These are phyloP conservation scores for Drosophila virilis DNA, from an alignment of 1,140 invertebrate genomes.

Conservation along the genomic window DNA sequence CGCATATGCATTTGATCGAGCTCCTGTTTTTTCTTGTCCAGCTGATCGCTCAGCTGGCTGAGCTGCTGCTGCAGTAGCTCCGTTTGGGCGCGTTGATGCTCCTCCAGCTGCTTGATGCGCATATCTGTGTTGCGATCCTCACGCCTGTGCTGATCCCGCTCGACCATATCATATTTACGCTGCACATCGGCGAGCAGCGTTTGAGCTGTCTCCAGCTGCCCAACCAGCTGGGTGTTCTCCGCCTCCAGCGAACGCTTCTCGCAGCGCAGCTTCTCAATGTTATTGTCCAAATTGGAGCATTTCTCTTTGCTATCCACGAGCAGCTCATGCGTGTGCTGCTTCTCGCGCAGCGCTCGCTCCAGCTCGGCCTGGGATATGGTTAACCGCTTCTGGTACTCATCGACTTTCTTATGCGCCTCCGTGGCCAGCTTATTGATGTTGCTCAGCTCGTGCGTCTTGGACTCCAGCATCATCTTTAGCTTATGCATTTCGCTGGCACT, in stretches of 20 bases:
- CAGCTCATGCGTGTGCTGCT: slow-evolving; percentile 85
- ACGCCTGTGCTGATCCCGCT: slow-evolving; percentile 60
- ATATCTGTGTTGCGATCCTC: slow-evolving; percentile 65
- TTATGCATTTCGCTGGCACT: slow-evolving; percentile 57
- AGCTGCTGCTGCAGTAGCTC: slow-evolving; percentile 75
- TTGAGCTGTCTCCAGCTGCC: slow-evolving; percentile 68
- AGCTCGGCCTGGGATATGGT: slow-evolving; percentile 85
- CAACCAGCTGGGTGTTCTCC: slow-evolving; percentile 64
- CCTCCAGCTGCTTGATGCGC: slow-evolving; percentile 68
- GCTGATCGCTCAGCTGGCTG: slow-evolving; percentile 54
- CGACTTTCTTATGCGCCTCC: slow-evolving; percentile 67
- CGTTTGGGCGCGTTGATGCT: slow-evolving; percentile 68
- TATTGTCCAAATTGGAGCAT: slow-evolving; percentile 73
- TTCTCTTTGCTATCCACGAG: slow-evolving; percentile 84
- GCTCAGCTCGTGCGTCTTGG: slow-evolving; percentile 60
- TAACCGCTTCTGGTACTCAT: slow-evolving; percentile 84
- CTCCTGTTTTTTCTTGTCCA: slow-evolving; percentile 85
- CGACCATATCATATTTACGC: slow-evolving; percentile 75
- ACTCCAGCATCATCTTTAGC: slow-evolving; percentile 68
- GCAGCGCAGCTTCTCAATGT: slow-evolving; percentile 62
- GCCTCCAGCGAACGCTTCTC: slow-evolving; percentile 71
- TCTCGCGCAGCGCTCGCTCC: slow-evolving; percentile 85
- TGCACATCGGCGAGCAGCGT: slow-evolving; percentile 67
- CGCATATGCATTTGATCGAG: slow-evolving; percentile 85
- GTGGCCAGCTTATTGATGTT: slow-evolving; percentile 51